Evolutionary conservation across 2,888 invertebrate genomes (phyloP).

Genomic region (Adineta ricciae): DNA sequence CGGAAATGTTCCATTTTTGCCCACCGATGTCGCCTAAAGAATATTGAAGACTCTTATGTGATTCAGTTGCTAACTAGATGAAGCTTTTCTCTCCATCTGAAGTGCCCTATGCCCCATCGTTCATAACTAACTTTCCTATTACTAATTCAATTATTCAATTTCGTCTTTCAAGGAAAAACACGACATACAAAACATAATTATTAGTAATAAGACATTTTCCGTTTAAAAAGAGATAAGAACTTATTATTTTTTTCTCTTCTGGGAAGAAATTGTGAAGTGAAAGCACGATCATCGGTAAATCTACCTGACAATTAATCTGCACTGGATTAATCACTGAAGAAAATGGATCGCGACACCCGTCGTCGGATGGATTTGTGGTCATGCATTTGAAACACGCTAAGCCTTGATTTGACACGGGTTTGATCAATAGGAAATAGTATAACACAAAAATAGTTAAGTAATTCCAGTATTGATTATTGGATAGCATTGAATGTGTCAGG

Average conservation of each 20-base stretch:
- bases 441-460: background rate
- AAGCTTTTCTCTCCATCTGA: background rate
- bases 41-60: background rate
- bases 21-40: background rate
- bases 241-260: background rate
- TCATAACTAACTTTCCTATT: background rate
- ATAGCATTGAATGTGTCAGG: background rate
- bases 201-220: background rate
- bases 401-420: background rate
- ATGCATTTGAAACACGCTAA: slow-evolving; percentile 6
- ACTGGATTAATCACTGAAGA: background rate
- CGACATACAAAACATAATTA: background rate
- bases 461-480: background rate
- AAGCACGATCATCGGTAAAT: background rate
- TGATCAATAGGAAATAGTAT: background rate
- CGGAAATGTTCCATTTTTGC: slow-evolving; percentile 9
- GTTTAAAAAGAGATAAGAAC: background rate
- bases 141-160: background rate
- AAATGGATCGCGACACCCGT: background rate
- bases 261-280: background rate
- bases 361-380: background rate
- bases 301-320: background rate
- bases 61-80: background rate
- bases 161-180: background rate
- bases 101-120: background rate